Conservation (phyloP, 2,113 vertebrate species). For the Thymallus thymallus region DNA sequence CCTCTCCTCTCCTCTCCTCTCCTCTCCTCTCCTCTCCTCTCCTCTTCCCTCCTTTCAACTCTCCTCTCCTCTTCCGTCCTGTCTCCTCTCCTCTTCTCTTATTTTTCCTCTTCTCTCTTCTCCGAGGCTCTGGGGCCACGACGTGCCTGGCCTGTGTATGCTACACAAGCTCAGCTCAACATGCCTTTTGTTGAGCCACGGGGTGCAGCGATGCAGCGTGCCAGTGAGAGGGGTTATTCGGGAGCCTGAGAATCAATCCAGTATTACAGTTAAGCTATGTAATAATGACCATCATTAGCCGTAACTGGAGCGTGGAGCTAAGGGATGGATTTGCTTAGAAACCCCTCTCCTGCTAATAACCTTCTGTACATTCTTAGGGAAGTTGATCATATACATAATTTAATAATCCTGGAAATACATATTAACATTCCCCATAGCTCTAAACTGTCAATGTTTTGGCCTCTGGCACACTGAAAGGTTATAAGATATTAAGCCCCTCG, state of each 20-base stretch:
- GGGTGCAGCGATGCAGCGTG: conserved; percentile 52
- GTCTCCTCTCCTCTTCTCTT: too few relatives aligned
- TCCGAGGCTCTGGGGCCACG: conserved; percentile 55
- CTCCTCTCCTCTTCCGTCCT: not conserved
- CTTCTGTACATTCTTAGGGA: conserved; percentile 71
- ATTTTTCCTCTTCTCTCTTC: too few relatives aligned
- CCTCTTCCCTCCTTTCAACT: not conserved
- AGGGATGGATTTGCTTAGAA: conserved; percentile 75
- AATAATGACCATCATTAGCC: conserved; percentile 92
- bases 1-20: not conserved
- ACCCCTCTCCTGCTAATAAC: conserved; percentile 74
- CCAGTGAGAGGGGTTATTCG: conserved; percentile 74
- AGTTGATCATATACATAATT: conserved; percentile 84
- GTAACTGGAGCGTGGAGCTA: conserved; percentile 80
- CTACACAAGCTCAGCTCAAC: conserved; percentile 63
- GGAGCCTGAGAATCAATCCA: conserved; percentile 81
- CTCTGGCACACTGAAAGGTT: conserved; percentile 31
- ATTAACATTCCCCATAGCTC: conserved; percentile 66
- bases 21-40: not conserved
- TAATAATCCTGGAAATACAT: conserved; percentile 91
- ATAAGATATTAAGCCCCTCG: conserved; percentile 5
- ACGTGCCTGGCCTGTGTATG: conserved; percentile 37
- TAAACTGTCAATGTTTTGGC: conserved; percentile 54
- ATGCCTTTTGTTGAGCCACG: conserved; percentile 70
- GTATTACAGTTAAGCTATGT: conserved; percentile 89